These are phyloP conservation scores for Podarcis cretensis DNA, from an alignment of 2,113 vertebrate species.

Conservation along the genomic window DNA sequence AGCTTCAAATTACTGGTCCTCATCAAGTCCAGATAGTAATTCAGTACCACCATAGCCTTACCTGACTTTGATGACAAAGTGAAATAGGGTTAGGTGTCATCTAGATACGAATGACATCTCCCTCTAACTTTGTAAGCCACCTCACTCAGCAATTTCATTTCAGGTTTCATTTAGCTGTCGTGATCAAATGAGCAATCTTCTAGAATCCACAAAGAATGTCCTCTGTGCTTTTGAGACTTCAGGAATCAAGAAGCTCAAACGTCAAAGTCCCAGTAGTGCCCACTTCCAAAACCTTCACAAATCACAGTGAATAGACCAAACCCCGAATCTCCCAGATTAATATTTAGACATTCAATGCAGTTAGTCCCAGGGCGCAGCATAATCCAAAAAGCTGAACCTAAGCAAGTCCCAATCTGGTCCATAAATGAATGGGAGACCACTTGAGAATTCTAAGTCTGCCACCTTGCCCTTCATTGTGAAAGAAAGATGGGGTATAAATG, in stretches of 20 bases:
- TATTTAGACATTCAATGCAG: background rate
- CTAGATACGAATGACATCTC: background rate
- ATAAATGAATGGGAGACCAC: background rate
- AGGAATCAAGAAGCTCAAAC: background rate
- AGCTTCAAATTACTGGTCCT: background rate
- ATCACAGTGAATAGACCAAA: background rate
- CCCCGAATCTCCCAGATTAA: background rate
- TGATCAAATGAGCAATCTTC: background rate
- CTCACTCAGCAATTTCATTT: background rate
- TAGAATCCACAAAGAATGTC: background rate
- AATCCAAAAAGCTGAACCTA: no score
- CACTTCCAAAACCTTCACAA: background rate
- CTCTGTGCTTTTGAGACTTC: background rate
- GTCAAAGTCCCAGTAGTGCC: background rate
- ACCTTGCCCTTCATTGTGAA: background rate
- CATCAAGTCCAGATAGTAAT: background rate
- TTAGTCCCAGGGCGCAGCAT: background rate
- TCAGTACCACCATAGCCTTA: background rate
- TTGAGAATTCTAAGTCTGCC: background rate
- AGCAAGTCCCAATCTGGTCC: background rate
- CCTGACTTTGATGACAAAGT: background rate
- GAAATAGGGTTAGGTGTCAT: background rate
- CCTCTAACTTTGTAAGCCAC: background rate
- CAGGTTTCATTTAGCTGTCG: background rate
- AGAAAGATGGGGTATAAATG: background rate